Evolutionary conservation across 2,888 invertebrate species (phyloP).

Genomic region (Lasioglossum morio): DNA sequence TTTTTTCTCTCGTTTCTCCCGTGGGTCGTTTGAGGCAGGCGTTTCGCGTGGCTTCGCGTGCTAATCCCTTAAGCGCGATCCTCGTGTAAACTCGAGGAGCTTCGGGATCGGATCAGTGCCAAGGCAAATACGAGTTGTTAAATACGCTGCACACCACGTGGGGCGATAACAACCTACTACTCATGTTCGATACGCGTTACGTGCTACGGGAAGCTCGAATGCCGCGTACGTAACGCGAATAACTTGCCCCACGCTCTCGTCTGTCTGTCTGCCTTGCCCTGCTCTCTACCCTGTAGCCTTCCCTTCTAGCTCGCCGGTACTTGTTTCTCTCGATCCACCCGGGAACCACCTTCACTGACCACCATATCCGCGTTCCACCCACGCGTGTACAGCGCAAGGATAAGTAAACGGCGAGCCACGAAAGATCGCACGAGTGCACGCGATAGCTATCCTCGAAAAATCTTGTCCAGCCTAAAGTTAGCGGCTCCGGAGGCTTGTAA

Average conservation of each 20-base stretch:
- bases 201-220: conserved; percentile 55
- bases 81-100: conserved; percentile 68
- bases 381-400: conserved; percentile 25
- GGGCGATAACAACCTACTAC: conserved; percentile 75
- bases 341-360: conserved; percentile 23
- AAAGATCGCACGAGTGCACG: conserved; percentile 28
- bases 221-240: conserved; percentile 59
- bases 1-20: conserved; percentile 27
- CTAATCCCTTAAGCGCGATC: conserved; percentile 72
- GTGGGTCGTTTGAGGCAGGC: conserved; percentile 49
- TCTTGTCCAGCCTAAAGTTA: not conserved
- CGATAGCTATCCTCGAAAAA: conserved; percentile 18
- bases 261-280: conserved; percentile 8
- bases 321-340: conserved; percentile 40
- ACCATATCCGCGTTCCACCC: conserved; percentile 51
- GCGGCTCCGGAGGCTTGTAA: not conserved
- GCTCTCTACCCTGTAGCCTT: conserved; percentile 13
- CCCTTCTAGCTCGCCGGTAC: conserved; percentile 6
- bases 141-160: conserved; percentile 70
- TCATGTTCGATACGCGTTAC: conserved; percentile 75
- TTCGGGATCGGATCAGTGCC: conserved; percentile 74
- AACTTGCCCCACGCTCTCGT: conserved; percentile 48
- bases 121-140: conserved; percentile 78
- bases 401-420: conserved; percentile 23
- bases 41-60: conserved; percentile 70